Base-by-base conservation (phyloP, 1,140 invertebrate genomes). In the Tribolium madens region DNA sequence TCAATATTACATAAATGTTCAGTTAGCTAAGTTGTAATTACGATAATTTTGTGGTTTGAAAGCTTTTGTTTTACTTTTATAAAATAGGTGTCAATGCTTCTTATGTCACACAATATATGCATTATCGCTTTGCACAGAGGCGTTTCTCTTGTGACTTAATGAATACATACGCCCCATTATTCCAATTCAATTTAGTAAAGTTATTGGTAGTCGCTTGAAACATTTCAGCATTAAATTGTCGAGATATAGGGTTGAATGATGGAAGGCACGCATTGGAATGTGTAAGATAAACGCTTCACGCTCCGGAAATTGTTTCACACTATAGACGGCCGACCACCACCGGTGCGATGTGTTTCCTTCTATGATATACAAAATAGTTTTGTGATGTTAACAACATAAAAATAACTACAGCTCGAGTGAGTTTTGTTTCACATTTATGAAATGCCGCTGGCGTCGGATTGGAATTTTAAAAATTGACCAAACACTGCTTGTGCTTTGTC, bases 301-400 rank as follows among this genome's bases (percentile, higher is more conserved):
- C 21, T 64, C 57, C 57, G 57, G 57, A 64, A 64, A 64, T 64
- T 64, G 57, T 64, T 64, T 64, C 57, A 64, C 57, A 64, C 57
- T 64, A 36, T 64, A 33, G 26, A 64, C 57, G 21, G n/a, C 21
- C 57, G 26, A 64, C 57, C 26, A 31, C 21, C 57, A 33, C 57
- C 12, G 26, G 53, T n/a, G n/a, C n/a, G n/a, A n/a, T 36, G 57
- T 64, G 57, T 64, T 64, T 64, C 57, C 57, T 64, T 33, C 26
- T 3, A 9, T 10, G 53, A 21, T 60, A 64, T 26, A 42, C 36
- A 42, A 64, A 64, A 64, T 64, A 64, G 57, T 31, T 33, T 64
- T 31, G 57, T 33, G 5, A 12, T 64, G 26, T n/a, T 14, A 60
- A 26, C 18, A 21, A 18, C 4, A 10, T 57, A 57, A 57, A 57